phyloP scores from a whole-genome alignment of 2,113 vertebrate genomes.

The Globicephala melas region DNA sequence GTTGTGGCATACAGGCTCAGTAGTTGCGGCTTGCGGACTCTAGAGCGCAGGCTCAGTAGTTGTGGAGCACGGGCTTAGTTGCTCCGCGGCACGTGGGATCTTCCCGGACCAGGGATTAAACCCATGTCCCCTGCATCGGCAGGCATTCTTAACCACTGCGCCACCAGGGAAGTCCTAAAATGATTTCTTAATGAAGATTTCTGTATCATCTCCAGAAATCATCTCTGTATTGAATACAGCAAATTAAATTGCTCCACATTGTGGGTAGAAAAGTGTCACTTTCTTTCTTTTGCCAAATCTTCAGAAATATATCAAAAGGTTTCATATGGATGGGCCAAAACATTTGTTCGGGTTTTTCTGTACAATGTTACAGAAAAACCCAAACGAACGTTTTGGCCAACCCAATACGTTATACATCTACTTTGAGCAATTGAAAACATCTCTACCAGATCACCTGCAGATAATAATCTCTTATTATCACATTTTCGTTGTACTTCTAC shows the following conservation, averaged over 20 bases:
- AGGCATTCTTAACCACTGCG: too few species aligned
- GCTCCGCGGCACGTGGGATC: too few species aligned
- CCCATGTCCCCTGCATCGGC: too few species aligned
- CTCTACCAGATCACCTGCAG: background rate
- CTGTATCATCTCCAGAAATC: background rate
- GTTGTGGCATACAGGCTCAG: too few species aligned
- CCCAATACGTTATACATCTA: background rate
- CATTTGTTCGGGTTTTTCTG: too few species aligned
- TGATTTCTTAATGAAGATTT: background rate
- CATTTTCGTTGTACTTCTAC: background rate
- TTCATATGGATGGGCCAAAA: background rate
- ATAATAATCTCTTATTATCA: background rate
- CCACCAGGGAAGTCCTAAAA: background rate
- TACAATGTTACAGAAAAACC: too few species aligned
- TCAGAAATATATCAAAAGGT: background rate
- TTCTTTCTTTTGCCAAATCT: background rate
- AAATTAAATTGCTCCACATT: background rate
- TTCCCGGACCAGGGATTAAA: too few species aligned
- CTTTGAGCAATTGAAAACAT: background rate
- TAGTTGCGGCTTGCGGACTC: too few species aligned
- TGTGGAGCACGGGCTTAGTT: too few species aligned
- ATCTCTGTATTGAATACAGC: background rate
- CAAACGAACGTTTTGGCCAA: too few species aligned
- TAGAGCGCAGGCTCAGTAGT: too few species aligned
- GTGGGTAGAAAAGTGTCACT: background rate